Evolutionary conservation across 2,113 vertebrate genomes (phyloP).

Genomic region (Eulemur rufifrons): DNA sequence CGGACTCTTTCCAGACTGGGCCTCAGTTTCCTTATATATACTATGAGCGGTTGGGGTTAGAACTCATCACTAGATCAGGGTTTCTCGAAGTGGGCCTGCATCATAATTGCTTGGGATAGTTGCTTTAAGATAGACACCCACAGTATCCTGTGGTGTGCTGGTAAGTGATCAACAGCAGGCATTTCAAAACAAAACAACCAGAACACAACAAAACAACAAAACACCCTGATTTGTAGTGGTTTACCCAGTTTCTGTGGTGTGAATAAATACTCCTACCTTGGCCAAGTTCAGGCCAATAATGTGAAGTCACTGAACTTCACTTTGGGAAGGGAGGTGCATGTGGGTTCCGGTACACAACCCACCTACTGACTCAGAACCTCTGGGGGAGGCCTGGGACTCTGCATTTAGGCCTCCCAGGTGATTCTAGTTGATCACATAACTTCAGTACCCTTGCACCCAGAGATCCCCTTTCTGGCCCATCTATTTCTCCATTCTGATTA

Average conservation of each 20-base stretch:
- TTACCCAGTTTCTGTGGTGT: slow-evolving; percentile 18
- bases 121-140: neutral
- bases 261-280: neutral
- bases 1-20: neutral
- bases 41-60: neutral
- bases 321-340: neutral
- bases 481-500: neutral
- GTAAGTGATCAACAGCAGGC: neutral
- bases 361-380: neutral
- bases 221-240: neutral
- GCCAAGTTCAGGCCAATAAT: neutral
- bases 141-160: neutral
- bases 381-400: neutral
- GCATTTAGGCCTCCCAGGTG: neutral
- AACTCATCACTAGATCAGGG: neutral
- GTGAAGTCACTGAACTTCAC: neutral
- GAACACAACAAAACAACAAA: neutral
- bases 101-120: neutral
- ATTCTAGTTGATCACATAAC: neutral
- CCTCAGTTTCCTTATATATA: neutral
- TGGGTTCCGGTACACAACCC: neutral
- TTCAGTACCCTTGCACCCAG: neutral
- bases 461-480: neutral
- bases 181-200: neutral
- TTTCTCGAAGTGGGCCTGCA: neutral